Evolutionary conservation across 2,888 invertebrate genomes (phyloP).

Genomic region (Pilophorus perplexus): DNA sequence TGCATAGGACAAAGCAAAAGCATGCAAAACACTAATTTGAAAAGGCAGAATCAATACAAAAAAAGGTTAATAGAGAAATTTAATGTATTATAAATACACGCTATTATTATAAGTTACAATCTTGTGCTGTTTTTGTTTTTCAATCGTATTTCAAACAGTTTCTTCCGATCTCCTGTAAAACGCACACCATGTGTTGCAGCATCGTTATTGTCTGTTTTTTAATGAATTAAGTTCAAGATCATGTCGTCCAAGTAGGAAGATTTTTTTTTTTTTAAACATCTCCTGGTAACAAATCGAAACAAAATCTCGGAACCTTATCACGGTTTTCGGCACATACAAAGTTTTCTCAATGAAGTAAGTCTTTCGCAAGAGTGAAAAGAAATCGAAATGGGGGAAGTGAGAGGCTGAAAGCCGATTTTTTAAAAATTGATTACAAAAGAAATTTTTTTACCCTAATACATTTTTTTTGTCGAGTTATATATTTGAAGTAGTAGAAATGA

Average conservation of each 20-base stretch:
- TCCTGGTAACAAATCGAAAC: too few relatives aligned
- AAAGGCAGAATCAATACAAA: conserved; percentile 27
- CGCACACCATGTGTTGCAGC: conserved; percentile 22
- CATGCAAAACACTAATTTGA: conserved; percentile 23
- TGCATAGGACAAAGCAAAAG: conserved; percentile 25
- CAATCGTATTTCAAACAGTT: conserved; percentile 27
- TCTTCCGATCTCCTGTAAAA: conserved; percentile 39
- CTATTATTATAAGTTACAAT: conserved; percentile 39
- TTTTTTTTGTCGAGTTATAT: too few relatives aligned
- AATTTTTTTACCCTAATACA: not conserved
- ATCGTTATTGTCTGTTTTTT: conserved; percentile 45
- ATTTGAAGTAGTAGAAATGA: too few relatives aligned
- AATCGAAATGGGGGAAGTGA: too few relatives aligned
- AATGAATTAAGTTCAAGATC: conserved; percentile 13
- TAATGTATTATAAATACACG: conserved; percentile 44
- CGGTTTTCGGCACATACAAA: not conserved
- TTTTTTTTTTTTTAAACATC: too few relatives aligned
- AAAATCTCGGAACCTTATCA: not conserved
- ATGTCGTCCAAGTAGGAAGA: conserved; percentile 9
- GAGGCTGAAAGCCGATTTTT: too few relatives aligned
- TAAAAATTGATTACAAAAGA: not conserved
- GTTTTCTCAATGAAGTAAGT: too few relatives aligned
- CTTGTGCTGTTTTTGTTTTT: conserved; percentile 41
- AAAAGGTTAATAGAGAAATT: conserved; percentile 40
- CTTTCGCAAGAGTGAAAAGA: too few relatives aligned